Percentiles rank a stretch among this genome's conserved stretches.
Conservation (phyloP, 2,797 vertebrate genomes). For the Anableps anableps region DNA sequence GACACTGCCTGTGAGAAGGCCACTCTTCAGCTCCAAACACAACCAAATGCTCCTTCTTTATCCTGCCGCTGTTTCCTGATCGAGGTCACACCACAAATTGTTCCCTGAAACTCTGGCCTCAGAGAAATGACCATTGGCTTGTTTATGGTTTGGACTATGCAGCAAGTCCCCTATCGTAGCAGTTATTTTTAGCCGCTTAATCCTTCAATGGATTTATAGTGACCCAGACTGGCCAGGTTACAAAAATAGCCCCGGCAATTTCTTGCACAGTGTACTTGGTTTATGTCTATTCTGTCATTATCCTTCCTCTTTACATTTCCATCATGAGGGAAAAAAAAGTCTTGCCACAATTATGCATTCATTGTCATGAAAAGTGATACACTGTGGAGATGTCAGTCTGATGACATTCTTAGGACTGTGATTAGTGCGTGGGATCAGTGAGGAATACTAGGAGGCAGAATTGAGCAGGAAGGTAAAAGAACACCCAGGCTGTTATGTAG, state of each 20-base stretch:
- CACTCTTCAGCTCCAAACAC: slow-evolving; percentile 46
- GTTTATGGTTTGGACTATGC: slow-evolving; percentile 70
- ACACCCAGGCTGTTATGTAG: slow-evolving; percentile 7
- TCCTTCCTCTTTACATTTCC: slow-evolving; percentile 43
- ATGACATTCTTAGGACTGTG: slow-evolving; percentile 26
- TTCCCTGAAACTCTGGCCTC: slow-evolving; percentile 62
- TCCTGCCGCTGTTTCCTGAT: slow-evolving; percentile 66
- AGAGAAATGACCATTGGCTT: slow-evolving; percentile 72
- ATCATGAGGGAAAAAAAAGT: slow-evolving; percentile 16
- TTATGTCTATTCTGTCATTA: slow-evolving; percentile 75
- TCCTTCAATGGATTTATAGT: slow-evolving; percentile 80
- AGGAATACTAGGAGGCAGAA: neutral
- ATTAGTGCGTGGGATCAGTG: slow-evolving; percentile 41
- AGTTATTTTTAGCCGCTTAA: slow-evolving; percentile 77
- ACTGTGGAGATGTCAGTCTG: neutral
- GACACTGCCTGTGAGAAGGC: slow-evolving; percentile 53
- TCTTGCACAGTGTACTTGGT: slow-evolving; percentile 47
- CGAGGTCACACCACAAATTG: slow-evolving; percentile 74
- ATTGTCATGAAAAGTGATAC: slow-evolving; percentile 39
- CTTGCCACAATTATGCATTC: slow-evolving; percentile 21
- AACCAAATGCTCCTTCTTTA: slow-evolving; percentile 52
- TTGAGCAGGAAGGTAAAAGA: neutral
- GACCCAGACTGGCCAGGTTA: slow-evolving; percentile 68
- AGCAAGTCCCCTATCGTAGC: slow-evolving; percentile 62
- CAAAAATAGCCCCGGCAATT: slow-evolving; percentile 61